Evolutionary conservation across 2,888 invertebrate species (phyloP).

Genomic region (Liodrosophila aerea): DNA sequence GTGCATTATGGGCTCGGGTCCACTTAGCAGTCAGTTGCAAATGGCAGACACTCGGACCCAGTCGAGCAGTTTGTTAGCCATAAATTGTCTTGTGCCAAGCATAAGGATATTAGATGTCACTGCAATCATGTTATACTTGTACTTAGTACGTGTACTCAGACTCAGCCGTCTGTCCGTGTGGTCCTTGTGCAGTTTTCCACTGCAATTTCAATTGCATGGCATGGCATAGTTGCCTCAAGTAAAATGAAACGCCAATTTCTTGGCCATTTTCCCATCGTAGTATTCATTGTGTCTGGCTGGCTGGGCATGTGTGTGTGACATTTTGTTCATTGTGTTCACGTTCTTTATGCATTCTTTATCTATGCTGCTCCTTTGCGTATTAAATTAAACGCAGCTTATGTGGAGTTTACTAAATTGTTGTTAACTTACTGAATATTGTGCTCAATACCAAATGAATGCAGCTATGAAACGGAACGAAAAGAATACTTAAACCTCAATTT

Average conservation of each 20-base stretch:
- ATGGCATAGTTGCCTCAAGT: slow-evolving; percentile 33
- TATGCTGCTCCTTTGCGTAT: slow-evolving; percentile 31
- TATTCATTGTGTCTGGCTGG: slow-evolving; percentile 31
- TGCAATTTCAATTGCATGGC: slow-evolving; percentile 60
- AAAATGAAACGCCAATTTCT: slow-evolving; percentile 61
- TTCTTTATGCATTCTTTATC: slow-evolving; percentile 51
- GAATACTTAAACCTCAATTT: slow-evolving; percentile 53
- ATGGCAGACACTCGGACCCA: slow-evolving; percentile 50
- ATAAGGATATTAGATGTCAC: slow-evolving; percentile 76
- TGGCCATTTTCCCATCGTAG: slow-evolving; percentile 58
- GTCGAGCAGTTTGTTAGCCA: slow-evolving; percentile 70
- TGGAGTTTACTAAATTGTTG: slow-evolving; percentile 61
- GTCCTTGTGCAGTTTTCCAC: slow-evolving; percentile 32
- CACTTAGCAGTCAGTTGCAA: slow-evolving; percentile 49
- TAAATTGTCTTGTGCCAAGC: slow-evolving; percentile 70
- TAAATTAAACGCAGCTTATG: slow-evolving; percentile 49
- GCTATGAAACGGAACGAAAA: slow-evolving; percentile 23
- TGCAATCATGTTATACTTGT: slow-evolving; percentile 52
- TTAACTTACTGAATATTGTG: slow-evolving; percentile 33
- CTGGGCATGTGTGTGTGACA: slow-evolving; percentile 4
- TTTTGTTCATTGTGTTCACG: slow-evolving; percentile 59
- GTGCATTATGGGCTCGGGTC: slow-evolving; percentile 15
- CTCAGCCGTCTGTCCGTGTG: neutral
- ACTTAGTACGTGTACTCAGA: slow-evolving; percentile 1
- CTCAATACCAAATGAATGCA: slow-evolving; percentile 16